A percentile compares a stretch with the other conserved stretches of the same genome.
Conservation (phyloP, 2,113 vertebrate species). For the Cephalopterus ornatus region DNA sequence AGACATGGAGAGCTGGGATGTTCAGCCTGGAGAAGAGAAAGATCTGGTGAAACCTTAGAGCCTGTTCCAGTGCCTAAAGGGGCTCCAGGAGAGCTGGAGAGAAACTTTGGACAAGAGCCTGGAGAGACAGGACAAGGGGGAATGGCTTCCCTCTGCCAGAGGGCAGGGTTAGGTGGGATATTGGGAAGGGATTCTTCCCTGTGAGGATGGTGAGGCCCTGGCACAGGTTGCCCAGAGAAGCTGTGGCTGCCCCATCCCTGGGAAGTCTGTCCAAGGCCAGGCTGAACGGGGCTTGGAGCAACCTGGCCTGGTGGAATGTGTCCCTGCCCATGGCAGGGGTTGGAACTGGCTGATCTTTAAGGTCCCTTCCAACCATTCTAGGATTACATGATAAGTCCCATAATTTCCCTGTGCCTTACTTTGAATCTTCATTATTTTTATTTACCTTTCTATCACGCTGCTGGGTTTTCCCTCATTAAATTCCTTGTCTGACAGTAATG, state of each 20-base stretch:
- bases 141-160: neutral
- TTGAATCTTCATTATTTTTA: neutral
- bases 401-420: neutral
- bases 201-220: neutral
- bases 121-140: neutral
- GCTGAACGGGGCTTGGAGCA: rapidly evolving
- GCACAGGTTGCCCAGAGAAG: neutral
- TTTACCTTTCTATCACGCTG: neutral
- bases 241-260: neutral
- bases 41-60: neutral
- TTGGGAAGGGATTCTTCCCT: neutral
- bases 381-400: neutral
- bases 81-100: neutral
- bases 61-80: neutral
- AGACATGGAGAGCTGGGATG: too few species aligned
- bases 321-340: neutral
- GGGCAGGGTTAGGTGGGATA: neutral
- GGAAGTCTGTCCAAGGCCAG: neutral
- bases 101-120: neutral
- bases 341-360: neutral
- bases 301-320: neutral
- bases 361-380: neutral
- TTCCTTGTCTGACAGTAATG: neutral
- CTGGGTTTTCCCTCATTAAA: neutral
- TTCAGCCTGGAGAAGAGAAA: neutral